Evolutionary conservation across 2,113 vertebrate species (phyloP), one percentile per base, ranked within the genome.

Genomic region (Istiophorus platypterus): DNA sequence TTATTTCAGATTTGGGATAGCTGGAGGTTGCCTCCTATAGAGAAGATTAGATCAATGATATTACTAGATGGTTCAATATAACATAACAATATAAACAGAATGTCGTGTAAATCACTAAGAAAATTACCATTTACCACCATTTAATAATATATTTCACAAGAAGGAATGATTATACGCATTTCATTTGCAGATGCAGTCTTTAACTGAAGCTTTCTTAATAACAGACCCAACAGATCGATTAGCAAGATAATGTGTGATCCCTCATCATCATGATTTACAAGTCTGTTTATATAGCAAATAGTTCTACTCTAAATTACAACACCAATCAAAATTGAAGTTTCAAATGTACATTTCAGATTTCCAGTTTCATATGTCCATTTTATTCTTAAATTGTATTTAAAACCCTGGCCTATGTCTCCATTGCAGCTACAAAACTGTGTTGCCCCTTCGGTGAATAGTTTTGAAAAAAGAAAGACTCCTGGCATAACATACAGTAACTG

Each of bases 11-110:
- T 72, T 77, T 71, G 93, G 94, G 39, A 93, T 86, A 34, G 92
- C 89, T 62, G 93, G 95, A 18, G 93, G 92, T 29, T 90, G 91
- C 85, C 93, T 95, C 93, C 95, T 96, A 80, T 26, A 91, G 62
- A 86, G 54, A 70, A 62, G 68, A 84, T 71, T 56, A 82, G 15
- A 85, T 76, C 7, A 76, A 45, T 45, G 20, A 18, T 70, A 51
- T 80, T 39, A 76, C 3, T 54, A 1, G 18, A 41, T 18, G 3
- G 15, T 57, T 64, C 17, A 71, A 8, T 62, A 27, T 27, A 7
- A 52, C 57, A 59, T 5, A 42, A 68, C 2, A 37, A 45, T 49
- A 63, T 18, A 24, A 59, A 41, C 24, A 54, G 17, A 31, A 39
- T 26, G 24, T 12, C 26, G 45, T 27, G 22, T 31, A 29, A 20